Percentiles rank a stretch among this genome's conserved stretches.
phyloP scores from a whole-genome alignment of 2,888 invertebrate genomes.

The Sesamia inferens region DNA sequence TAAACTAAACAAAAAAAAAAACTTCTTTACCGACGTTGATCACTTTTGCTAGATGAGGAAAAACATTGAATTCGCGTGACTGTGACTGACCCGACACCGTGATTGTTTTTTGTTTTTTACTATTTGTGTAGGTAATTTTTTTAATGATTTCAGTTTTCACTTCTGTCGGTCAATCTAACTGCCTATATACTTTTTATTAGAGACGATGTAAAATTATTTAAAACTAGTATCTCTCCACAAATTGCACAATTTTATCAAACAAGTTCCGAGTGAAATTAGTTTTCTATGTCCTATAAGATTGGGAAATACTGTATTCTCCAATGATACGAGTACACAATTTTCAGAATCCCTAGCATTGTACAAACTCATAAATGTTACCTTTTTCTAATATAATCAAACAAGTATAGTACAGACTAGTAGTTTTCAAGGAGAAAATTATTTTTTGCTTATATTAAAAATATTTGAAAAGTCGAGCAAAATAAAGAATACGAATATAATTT shows the following conservation, averaged over 20 bases:
- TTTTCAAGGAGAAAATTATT: background rate
- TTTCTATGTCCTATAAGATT: background rate
- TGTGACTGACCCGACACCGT: no score
- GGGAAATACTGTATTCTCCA: background rate
- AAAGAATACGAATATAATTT: conserved; percentile 23
- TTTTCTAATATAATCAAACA: background rate
- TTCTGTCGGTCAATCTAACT: no score
- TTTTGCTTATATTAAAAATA: conserved; percentile 5
- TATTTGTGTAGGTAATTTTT: no score
- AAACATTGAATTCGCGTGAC: no score
- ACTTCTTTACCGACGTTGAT: no score
- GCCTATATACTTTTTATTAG: background rate
- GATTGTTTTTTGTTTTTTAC: no score
- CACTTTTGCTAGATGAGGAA: no score
- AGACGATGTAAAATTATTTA: background rate
- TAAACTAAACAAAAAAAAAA: no score
- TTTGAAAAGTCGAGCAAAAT: conserved; percentile 10
- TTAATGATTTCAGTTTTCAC: no score
- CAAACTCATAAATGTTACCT: background rate
- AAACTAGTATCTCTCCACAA: background rate
- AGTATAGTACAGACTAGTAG: background rate
- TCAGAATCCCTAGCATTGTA: background rate
- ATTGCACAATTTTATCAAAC: no score
- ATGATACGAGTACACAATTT: no score
- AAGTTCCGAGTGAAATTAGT: background rate